Percentiles rank a stretch among this genome's conserved stretches.
These are phyloP conservation scores for Nothobranchius furzeri DNA, from an alignment of 2,113 vertebrate genomes.

Conservation along the genomic window DNA sequence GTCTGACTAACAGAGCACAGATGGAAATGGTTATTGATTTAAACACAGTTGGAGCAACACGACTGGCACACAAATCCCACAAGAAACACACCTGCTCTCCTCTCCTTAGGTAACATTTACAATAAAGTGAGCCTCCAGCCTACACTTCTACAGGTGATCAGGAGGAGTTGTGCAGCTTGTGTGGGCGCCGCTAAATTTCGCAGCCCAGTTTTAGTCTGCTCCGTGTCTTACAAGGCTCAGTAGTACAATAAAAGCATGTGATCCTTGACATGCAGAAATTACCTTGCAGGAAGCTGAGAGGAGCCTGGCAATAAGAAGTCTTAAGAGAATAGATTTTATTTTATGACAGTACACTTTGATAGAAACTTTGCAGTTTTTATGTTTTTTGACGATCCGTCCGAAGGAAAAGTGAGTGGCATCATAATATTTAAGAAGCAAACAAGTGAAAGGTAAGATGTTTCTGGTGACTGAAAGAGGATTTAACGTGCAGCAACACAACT, in stretches of 20 bases:
- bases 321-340: neutral
- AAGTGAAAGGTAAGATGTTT: constrained; percentile 9
- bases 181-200: constrained; percentile 25
- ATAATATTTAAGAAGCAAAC: constrained; percentile 8
- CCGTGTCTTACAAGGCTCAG: neutral
- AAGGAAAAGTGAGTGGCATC: constrained; percentile 12
- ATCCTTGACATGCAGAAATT: constrained; percentile 14
- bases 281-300: neutral
- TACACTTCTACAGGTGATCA: constrained; percentile 33
- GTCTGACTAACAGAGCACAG: constrained; percentile 32
- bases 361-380: constrained; percentile 2
- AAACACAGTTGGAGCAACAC: constrained; percentile 37
- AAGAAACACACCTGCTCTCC: constrained; percentile 27
- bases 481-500: constrained; percentile 39
- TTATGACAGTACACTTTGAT: constrained; percentile 6
- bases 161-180: constrained; percentile 12
- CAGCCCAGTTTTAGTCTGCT: constrained; percentile 11
- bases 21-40: constrained; percentile 56
- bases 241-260: constrained; percentile 2
- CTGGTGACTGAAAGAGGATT: constrained; percentile 22
- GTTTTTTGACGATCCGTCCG: constrained; percentile 8
- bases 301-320: neutral
- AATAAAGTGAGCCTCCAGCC: constrained; percentile 19
- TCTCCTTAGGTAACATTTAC: constrained; percentile 27
- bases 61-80: constrained; percentile 32